phyloP scores from a whole-genome alignment of 2,888 invertebrate genomes.

The Oscheius sp. region DNA sequence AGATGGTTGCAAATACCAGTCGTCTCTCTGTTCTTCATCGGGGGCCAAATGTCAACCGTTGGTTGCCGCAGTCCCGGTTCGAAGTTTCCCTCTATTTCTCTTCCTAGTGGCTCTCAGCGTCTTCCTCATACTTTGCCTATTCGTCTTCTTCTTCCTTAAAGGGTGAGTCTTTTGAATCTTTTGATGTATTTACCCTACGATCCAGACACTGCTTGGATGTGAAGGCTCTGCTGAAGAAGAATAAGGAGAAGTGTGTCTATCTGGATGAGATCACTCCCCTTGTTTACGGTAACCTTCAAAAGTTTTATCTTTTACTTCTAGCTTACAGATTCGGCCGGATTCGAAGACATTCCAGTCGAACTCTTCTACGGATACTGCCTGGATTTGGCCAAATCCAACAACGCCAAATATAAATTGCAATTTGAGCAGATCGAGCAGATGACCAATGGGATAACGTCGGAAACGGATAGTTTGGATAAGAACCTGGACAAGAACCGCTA shows the following conservation, averaged over 20 bases:
- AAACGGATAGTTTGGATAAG: constrained; percentile 43
- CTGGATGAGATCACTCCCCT: constrained; percentile 64
- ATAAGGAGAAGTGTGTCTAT: constrained; percentile 58
- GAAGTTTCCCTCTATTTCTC: constrained; percentile 45
- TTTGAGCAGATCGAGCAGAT: constrained; percentile 56
- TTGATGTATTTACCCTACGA: neutral
- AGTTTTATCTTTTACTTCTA: too few species aligned
- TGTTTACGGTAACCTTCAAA: constrained; percentile 62
- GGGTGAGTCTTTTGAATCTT: constrained; percentile 40
- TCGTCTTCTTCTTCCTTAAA: constrained; percentile 56
- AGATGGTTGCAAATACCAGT: constrained; percentile 65
- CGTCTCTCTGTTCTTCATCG: constrained; percentile 64
- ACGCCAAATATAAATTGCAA: constrained; percentile 47
- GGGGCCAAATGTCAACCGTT: constrained; percentile 55
- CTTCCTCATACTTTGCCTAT: constrained; percentile 55
- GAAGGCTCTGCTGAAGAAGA: constrained; percentile 59
- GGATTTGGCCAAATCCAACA: constrained; percentile 51
- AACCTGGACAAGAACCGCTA: constrained; percentile 53
- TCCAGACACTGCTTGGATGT: constrained; percentile 54
- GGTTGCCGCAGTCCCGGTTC: constrained; percentile 30
- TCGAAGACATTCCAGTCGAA: constrained; percentile 65
- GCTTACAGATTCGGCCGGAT: constrained; percentile 52
- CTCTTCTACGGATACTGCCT: constrained; percentile 69
- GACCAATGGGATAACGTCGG: constrained; percentile 33
- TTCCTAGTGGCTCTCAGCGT: constrained; percentile 53